Percentiles rank a stretch among this genome's conserved stretches.
phyloP scores from a whole-genome alignment of 2,888 invertebrate genomes.

The Ornithoptera alexandrae region DNA sequence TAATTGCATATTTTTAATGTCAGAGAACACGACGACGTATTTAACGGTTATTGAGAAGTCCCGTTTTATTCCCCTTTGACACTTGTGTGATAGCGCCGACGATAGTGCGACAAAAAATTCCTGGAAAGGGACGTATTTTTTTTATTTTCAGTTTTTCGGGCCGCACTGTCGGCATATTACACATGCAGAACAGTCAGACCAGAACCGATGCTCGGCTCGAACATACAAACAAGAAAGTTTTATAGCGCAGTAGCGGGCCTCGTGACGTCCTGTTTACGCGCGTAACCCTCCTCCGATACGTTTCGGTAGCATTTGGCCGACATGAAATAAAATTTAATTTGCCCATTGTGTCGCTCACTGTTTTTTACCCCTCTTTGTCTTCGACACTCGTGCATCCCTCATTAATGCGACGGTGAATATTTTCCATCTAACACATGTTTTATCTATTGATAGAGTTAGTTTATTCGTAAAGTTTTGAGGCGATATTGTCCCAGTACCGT shows the following conservation, averaged over 20 bases:
- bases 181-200: constrained; percentile 65
- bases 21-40: neutral
- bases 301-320: constrained; percentile 55
- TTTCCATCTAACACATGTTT: constrained; percentile 57
- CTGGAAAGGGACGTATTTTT: constrained; percentile 47
- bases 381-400: constrained; percentile 28
- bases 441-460: constrained; percentile 64
- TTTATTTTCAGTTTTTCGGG: constrained; percentile 55
- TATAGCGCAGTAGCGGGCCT: constrained; percentile 51
- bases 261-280: constrained; percentile 66
- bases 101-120: constrained; percentile 53
- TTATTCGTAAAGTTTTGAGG: constrained; percentile 70
- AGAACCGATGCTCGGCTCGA: constrained; percentile 50
- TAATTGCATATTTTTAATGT: too few species aligned
- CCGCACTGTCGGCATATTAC: constrained; percentile 54
- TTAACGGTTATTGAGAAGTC: constrained; percentile 5
- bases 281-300: constrained; percentile 42
- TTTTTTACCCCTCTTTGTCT: constrained; percentile 38
- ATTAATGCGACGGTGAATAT: constrained; percentile 31
- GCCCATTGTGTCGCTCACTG: constrained; percentile 53
- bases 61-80: constrained; percentile 43
- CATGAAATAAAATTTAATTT: constrained; percentile 73
- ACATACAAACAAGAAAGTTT: constrained; percentile 39
- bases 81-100: constrained; percentile 60
- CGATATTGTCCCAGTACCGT: constrained; percentile 66